Conservation (phyloP, 2,797 vertebrate genomes). For the Coreius guichenoti region DNA sequence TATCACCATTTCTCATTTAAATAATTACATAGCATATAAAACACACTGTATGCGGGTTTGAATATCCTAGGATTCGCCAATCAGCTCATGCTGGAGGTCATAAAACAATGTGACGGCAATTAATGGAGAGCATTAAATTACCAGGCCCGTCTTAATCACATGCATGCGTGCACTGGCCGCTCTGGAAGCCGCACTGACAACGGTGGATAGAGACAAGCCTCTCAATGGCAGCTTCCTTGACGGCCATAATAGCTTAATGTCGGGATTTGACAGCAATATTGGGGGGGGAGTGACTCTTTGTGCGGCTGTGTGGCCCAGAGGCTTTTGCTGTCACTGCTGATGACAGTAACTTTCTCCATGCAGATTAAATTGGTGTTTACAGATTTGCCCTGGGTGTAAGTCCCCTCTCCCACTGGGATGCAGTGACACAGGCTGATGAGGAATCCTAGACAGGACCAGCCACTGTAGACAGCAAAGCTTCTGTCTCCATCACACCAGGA, state of each 20-base stretch:
- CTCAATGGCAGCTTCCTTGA: constrained; percentile 83
- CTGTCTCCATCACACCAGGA: constrained; percentile 68
- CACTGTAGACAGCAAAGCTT: constrained; percentile 75
- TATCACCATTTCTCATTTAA: constrained; percentile 60
- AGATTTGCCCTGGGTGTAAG: constrained; percentile 91
- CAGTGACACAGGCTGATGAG: constrained; percentile 83
- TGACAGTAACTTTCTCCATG: constrained; percentile 92
- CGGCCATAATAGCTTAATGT: constrained; percentile 87
- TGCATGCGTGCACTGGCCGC: constrained; percentile 66
- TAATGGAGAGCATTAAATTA: constrained; percentile 75
- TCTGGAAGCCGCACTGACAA: constrained; percentile 68
- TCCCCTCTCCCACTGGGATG: constrained; percentile 85
- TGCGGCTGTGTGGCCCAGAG: constrained; percentile 83
- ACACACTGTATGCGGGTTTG: constrained; percentile 42
- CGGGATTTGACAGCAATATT: constrained; percentile 85
- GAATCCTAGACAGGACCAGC: constrained; percentile 85
- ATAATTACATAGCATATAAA: constrained; percentile 61
- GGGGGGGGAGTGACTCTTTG: constrained; percentile 81
- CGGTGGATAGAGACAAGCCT: constrained; percentile 63
- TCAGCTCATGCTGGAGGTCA: constrained; percentile 73
- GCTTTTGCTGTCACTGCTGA: constrained; percentile 88
- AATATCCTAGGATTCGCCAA: constrained; percentile 47
- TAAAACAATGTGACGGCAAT: constrained; percentile 77
- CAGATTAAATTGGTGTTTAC: constrained; percentile 97
- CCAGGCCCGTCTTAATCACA: constrained; percentile 67